Evolutionary conservation across 2,797 vertebrate species (phyloP).

Genomic region (Onychomys arenicola): DNA sequence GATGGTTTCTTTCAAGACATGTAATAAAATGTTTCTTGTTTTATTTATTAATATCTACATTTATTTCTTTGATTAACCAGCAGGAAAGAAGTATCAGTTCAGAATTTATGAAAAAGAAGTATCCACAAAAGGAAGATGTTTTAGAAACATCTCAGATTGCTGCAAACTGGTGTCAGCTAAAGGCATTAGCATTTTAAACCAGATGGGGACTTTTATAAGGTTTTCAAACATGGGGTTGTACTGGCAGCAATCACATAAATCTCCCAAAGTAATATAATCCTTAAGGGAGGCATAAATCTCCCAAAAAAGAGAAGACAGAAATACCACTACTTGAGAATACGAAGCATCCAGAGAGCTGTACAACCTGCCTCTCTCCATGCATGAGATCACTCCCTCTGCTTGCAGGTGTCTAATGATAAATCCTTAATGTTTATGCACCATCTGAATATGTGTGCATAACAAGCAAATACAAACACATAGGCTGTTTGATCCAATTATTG

Average conservation of each 20-base stretch:
- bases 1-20: not conserved
- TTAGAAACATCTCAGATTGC: not conserved
- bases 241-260: not conserved
- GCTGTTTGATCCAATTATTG: slow-evolving; percentile 24
- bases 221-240: not conserved
- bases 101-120: not conserved
- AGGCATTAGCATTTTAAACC: not conserved
- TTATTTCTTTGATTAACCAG: not conserved
- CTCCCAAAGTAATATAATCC: not conserved
- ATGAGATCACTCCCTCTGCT: not conserved
- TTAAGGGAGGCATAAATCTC: not conserved
- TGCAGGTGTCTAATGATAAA: not conserved
- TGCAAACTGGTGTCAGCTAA: not conserved
- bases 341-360: not conserved
- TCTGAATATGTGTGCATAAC: slow-evolving; percentile 19
- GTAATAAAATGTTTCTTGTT: slow-evolving; percentile 5
- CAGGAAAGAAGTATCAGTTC: not conserved
- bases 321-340: not conserved
- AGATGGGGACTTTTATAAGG: not conserved
- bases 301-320: not conserved
- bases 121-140: not conserved
- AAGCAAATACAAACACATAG: not conserved
- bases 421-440: not conserved
- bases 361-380: not conserved
- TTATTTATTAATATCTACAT: not conserved